Base-by-base conservation (phyloP, 2,113 vertebrate species). In the Urocitellus parryii region DNA sequence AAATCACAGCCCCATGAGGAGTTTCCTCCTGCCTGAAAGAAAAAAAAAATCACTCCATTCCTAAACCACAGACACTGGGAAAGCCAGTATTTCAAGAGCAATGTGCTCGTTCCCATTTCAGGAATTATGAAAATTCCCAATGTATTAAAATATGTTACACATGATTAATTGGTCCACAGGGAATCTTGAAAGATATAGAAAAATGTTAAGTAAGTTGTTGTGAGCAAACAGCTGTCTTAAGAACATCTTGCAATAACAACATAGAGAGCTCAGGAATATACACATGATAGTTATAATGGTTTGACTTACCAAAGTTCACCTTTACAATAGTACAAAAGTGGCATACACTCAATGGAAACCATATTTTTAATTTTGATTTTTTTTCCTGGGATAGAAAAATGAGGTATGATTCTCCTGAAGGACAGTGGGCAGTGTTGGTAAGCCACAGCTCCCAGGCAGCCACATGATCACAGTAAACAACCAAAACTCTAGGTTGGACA, bases 131-230 rank as follows among this genome's bases (percentile, higher is more conserved):
- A 73, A n/a, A 78, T 77, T 34, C 51, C 61, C 17, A n/a, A n/a
- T 81, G 10, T 17, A 68, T 81, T 65, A 77, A 96, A 42, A 82
- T 51, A 73, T 45, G 83, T 88, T 81, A 56, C 10, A 1, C 67
- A 16, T 48, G 42, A 76, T 72, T 91, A 85, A 74, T 42, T 88
- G 39, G 25, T 95, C 53, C n/a, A 32, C 56, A 45, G 94, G 45
- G 77, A 65, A 78, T 85, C 92, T 88, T 88, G 39, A 76, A 94
- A 89, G 79, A 89, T 13, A n/a, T 6, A 45, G 39, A 39, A 77
- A 91, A 72, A 53, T 56, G 48, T 74, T 68, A 78, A 74, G 25
- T 53, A 80, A 83, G 65, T 34, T 76, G 2, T 93, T 80, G 79
- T 81, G 37, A 89, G 53, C 29, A 42, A 96, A 87, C 2, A 65